phyloP scores from a whole-genome alignment of 2,888 invertebrate genomes.

The Aelia acuminata region DNA sequence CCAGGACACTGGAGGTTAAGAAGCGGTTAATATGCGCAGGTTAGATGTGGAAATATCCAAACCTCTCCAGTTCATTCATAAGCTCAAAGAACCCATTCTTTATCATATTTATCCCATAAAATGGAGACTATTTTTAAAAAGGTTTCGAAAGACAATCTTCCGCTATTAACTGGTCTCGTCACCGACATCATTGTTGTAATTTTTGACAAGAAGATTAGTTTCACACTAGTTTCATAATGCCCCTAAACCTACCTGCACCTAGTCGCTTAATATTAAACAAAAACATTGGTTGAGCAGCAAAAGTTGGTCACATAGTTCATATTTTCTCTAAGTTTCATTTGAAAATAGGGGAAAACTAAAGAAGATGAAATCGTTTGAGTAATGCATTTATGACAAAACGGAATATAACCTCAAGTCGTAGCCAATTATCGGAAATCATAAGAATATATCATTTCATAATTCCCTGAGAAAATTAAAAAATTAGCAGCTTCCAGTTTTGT shows the following conservation, averaged over 20 bases:
- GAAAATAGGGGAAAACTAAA: too few species aligned
- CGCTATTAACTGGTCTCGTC: conserved; percentile 3
- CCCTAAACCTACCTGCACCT: not conserved
- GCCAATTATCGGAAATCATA: too few species aligned
- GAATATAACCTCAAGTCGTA: too few species aligned
- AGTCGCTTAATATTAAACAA: not conserved
- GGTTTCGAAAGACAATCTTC: not conserved
- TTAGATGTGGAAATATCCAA: not conserved
- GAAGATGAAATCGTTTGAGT: too few species aligned
- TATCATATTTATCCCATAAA: not conserved
- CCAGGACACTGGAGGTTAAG: not conserved
- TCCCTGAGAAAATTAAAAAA: too few species aligned
- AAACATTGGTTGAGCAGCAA: not conserved
- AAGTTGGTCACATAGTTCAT: not conserved
- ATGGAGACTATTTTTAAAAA: not conserved
- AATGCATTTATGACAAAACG: too few species aligned
- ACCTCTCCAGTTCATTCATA: not conserved
- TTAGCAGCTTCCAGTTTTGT: too few species aligned
- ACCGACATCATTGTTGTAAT: not conserved
- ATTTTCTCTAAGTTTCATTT: too few species aligned
- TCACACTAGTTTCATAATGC: not conserved
- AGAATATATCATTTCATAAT: too few species aligned
- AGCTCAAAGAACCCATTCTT: not conserved
- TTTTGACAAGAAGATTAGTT: conserved; percentile 1
- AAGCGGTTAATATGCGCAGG: not conserved